Conservation (phyloP, 1,140 invertebrate genomes). For the Pygmarrhopalites habei region DNA sequence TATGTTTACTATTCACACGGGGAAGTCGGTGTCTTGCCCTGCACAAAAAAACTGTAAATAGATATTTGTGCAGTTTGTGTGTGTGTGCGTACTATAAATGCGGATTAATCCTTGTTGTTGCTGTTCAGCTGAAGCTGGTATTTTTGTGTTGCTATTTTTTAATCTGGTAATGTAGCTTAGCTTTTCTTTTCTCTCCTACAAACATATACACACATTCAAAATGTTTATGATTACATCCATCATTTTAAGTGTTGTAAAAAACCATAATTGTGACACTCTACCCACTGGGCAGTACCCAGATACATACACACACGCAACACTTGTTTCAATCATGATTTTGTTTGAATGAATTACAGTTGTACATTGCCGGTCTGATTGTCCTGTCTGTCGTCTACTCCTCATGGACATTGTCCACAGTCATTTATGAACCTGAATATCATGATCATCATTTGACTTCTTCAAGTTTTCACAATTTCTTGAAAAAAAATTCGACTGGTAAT, state of each 20-base stretch:
- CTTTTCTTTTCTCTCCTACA: too few species aligned
- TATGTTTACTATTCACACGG: too few species aligned
- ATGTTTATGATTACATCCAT: not conserved
- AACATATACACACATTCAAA: too few species aligned
- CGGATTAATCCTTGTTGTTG: constrained; percentile 32
- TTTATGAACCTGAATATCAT: constrained; percentile 23
- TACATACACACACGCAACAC: too few species aligned
- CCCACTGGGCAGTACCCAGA: too few species aligned
- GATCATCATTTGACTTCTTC: constrained; percentile 10
- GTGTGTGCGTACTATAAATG: too few species aligned
- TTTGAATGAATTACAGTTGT: constrained; percentile 30
- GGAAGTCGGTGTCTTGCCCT: too few species aligned
- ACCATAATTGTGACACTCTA: not conserved
- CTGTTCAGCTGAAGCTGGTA: constrained; percentile 34
- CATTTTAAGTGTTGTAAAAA: not conserved
- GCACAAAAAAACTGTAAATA: too few species aligned
- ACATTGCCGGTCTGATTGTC: constrained; percentile 28
- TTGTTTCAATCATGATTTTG: too few species aligned
- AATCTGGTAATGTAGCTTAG: too few species aligned
- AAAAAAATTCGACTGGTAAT: not conserved
- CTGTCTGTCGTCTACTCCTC: constrained; percentile 29
- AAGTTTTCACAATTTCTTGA: not conserved
- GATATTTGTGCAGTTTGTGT: too few species aligned
- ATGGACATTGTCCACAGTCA: constrained; percentile 26
- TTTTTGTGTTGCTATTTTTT: constrained; percentile 34